Base-by-base conservation (phyloP, 2,888 invertebrate genomes). In the Achlya flavicornis region DNA sequence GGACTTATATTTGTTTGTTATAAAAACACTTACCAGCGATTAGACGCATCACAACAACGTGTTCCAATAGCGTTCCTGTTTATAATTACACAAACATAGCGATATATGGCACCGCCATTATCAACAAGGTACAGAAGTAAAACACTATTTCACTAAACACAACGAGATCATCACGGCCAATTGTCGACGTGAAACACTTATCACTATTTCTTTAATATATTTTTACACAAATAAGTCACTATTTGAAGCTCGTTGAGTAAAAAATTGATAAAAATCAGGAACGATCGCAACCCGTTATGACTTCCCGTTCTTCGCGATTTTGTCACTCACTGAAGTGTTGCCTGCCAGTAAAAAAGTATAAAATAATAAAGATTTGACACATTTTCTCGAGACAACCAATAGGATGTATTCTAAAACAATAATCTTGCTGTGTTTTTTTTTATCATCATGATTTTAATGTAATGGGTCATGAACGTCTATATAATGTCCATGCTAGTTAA, bases 101-200 rank as follows among this genome's bases (percentile, higher is more conserved):
- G 78, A 79, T 78, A 75, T 66, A 72, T 79, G 73, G 79, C 65
- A 76, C 87, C 90, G 92, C 92, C 92, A 92, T 92, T 91, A 85
- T 74, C 80, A 77, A 82, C 79, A 80, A 72, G 70, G 77, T 76
- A 73, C 81, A 85, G 83, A 86, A 86, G 83, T 85, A 80, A 85
- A 74, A 71, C 79, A 80, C 78, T 71, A 80, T 83, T 83, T 81
- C 79, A 81, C 80, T 70, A 74, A 71, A 78, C 82, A 83, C 76
- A 64, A 68, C 69, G 66, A 76, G 66, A 74, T 62, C 69, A 71
- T 75, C 64, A 61, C 68, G 58, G 16, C 66, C 57, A 43, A 63
- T 69, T 59, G 57, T 61, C 53, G 69, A 75, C 68, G 69, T 62
- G 63, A 69, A 75, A 77, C 79, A 85, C 71, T 79, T 77, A 80